Conservation (phyloP, 2,888 invertebrate genomes). For the Melanchra persicariae region DNA sequence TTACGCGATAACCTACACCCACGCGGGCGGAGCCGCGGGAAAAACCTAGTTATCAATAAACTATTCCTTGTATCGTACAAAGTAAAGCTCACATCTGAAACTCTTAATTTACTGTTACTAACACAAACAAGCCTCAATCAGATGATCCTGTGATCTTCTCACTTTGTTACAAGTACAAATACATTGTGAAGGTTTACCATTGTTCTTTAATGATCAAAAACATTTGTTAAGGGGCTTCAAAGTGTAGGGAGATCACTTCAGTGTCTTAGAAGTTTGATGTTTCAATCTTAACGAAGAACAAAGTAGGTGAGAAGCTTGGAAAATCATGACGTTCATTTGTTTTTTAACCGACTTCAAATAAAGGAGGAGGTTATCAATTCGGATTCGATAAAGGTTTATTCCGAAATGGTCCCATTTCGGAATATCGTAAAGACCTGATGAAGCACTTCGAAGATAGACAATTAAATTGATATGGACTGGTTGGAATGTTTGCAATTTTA, state of each 20-base stretch:
- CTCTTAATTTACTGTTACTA: constrained; percentile 14
- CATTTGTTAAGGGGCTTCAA: background rate
- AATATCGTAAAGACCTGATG: no score
- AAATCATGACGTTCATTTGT: background rate
- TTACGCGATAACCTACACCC: no score
- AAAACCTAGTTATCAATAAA: no score
- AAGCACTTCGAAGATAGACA: no score
- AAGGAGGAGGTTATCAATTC: no score
- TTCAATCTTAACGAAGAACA: constrained; percentile 14
- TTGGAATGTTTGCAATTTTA: no score
- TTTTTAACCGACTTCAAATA: no score
- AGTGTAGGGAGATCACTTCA: background rate
- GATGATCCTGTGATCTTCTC: constrained; percentile 17
- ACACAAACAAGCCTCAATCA: background rate
- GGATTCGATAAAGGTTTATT: no score
- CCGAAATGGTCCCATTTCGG: no score
- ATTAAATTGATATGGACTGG: no score
- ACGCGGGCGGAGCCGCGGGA: no score
- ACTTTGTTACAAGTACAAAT: background rate
- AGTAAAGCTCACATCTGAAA: constrained; percentile 4
- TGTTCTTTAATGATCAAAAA: constrained; percentile 21
- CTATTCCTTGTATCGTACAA: background rate
- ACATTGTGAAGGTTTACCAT: constrained; percentile 14
- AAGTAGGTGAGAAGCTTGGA: background rate
- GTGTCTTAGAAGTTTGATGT: constrained; percentile 18